Conservation (phyloP, 37 sponge, comb jelly and placozoan genomes). For the Bolinopsis microptera region DNA sequence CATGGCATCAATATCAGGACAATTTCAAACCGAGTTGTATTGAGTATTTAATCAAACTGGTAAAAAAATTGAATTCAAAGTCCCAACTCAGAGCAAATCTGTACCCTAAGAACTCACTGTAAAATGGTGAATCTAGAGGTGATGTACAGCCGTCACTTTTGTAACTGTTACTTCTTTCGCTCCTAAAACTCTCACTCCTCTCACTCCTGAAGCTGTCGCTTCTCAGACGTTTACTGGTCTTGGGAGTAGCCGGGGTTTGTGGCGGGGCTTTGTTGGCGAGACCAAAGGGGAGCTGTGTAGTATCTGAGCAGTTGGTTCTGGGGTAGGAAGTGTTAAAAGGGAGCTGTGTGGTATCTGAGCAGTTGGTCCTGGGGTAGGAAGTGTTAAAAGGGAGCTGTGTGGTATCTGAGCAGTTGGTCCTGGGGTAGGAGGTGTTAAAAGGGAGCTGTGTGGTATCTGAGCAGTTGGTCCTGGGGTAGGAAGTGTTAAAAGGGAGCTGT, state of each 20-base stretch:
- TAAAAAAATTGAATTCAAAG: too few species aligned
- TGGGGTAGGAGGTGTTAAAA: too few species aligned
- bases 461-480: neutral
- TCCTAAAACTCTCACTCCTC: neutral
- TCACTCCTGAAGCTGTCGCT: neutral
- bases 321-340: too few species aligned
- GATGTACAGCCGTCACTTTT: neutral
- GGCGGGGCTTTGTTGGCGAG: neutral
- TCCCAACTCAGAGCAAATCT: too few species aligned
- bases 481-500: too few species aligned
- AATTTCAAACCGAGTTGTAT: too few species aligned
- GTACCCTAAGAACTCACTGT: conserved; percentile 3
- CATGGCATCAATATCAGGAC: too few species aligned
- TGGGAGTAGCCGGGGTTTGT: neutral
- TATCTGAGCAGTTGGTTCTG: neutral
- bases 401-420: neutral
- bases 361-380: neutral
- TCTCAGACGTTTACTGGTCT: neutral
- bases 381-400: neutral
- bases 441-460: neutral
- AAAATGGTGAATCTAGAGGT: neutral
- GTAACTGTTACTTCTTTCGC: neutral
- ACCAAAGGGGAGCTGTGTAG: neutral
- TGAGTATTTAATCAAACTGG: too few species aligned
- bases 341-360: neutral